Evolutionary conservation across 2,888 invertebrate genomes (phyloP).

Genomic region (Drosophila parthenogenetica): DNA sequence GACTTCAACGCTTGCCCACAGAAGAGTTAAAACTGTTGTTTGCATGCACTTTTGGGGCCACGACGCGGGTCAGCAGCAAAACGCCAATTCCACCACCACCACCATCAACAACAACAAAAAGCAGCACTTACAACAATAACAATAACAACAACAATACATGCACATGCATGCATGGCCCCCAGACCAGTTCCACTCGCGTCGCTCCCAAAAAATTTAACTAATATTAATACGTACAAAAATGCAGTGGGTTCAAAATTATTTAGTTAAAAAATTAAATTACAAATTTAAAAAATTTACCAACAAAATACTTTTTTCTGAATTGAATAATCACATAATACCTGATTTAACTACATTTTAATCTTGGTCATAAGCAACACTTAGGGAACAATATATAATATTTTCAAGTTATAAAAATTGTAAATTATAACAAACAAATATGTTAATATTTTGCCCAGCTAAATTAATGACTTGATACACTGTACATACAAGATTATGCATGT

Average conservation of each 20-base stretch:
- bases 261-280: not conserved
- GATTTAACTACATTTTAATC: no score
- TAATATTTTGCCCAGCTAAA: not conserved
- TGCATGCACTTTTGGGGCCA: constrained; percentile 80
- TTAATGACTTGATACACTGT: not conserved
- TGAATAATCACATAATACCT: no score
- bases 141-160: constrained; percentile 15
- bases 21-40: constrained; percentile 57
- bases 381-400: no score
- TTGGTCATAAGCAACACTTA: no score
- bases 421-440: no score
- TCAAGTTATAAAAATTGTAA: no score
- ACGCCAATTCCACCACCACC: constrained; percentile 50
- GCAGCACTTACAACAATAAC: constrained; percentile 45
- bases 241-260: not conserved
- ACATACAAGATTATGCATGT: constrained; percentile 11
- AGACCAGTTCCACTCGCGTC: constrained; percentile 81
- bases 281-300: no score
- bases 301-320: no score
- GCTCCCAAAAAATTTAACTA: constrained; percentile 79
- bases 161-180: constrained; percentile 64
- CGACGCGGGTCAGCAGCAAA: constrained; percentile 75
- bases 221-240: constrained; percentile 43
- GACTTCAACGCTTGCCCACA: constrained; percentile 62
- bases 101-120: constrained; percentile 54